A percentile compares a stretch with the other conserved stretches of the same genome.
phyloP scores from a whole-genome alignment of 2,797 vertebrate genomes.

The Odontamblyopus lacepedii region DNA sequence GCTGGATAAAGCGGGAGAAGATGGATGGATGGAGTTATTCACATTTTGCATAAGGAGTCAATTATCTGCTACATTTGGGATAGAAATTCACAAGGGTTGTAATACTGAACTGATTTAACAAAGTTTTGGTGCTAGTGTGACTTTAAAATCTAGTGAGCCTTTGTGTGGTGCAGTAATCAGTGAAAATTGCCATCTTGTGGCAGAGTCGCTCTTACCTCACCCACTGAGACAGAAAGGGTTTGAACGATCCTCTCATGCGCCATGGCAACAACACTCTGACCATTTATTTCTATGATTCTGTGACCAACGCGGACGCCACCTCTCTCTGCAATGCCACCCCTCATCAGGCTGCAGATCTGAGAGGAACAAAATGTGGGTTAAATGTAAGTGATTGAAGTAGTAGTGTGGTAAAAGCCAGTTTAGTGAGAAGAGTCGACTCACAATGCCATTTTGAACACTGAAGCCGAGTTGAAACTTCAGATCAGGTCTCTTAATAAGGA shows the following conservation, averaged over 20 bases:
- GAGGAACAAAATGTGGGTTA: neutral
- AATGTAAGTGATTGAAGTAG: neutral
- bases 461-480: conserved; percentile 98
- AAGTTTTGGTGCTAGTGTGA: neutral
- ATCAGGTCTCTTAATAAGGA: conserved; percentile 96
- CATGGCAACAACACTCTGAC: conserved; percentile 98
- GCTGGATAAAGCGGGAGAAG: too few species aligned
- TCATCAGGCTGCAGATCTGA: conserved; percentile 98
- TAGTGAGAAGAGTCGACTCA: conserved; percentile 56
- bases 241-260: conserved; percentile 98
- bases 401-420: neutral
- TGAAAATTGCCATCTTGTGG: conserved; percentile 48
- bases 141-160: conserved; percentile 25
- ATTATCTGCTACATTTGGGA: neutral
- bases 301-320: conserved; percentile 96
- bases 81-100: neutral
- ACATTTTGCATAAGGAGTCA: neutral
- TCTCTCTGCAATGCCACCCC: conserved; percentile 95
- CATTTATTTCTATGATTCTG: conserved; percentile 97
- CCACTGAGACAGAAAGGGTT: conserved; percentile 93
- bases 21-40: neutral
- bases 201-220: conserved; percentile 84
- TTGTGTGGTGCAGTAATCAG: conserved; percentile 32
- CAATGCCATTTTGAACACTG: conserved; percentile 86
- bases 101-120: conserved; percentile 11